Percentiles rank a stretch among this genome's conserved stretches.
These are phyloP conservation scores for Hermaeophaga mercurialis DNA, from an alignment of 2,888 invertebrate genomes.

Conservation along the genomic window DNA sequence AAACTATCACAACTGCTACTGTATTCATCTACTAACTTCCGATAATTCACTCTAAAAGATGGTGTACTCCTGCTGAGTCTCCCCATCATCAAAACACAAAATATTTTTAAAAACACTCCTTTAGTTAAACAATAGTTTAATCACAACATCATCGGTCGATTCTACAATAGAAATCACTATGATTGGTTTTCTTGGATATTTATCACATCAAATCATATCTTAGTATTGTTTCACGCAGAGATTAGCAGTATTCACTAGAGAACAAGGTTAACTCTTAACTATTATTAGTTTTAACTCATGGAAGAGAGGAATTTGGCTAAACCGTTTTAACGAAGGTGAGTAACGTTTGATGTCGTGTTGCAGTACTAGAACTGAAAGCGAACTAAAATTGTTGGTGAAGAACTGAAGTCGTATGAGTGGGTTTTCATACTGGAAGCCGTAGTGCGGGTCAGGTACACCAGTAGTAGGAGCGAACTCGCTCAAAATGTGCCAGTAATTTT, in stretches of 20 bases:
- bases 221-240: too few relatives aligned
- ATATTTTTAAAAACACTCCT: background rate
- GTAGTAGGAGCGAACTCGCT: slow-evolving; percentile 25
- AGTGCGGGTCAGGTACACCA: slow-evolving; percentile 40
- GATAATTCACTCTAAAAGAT: slow-evolving; percentile 64
- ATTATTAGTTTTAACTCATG: too few relatives aligned
- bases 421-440: slow-evolving; percentile 33
- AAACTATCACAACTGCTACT: slow-evolving; percentile 51
- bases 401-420: slow-evolving; percentile 25
- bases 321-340: too few relatives aligned
- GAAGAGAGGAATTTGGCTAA: too few relatives aligned
- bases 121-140: too few relatives aligned
- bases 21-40: slow-evolving; percentile 64
- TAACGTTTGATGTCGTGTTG: background rate
- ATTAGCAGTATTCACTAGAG: too few relatives aligned
- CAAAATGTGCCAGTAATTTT: too few relatives aligned
- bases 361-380: slow-evolving; percentile 9
- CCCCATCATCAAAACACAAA: slow-evolving; percentile 55
- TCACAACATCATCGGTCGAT: too few relatives aligned
- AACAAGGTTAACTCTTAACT: too few relatives aligned
- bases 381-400: slow-evolving; percentile 5
- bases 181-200: too few relatives aligned
- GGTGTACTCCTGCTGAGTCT: slow-evolving; percentile 57
- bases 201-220: too few relatives aligned
- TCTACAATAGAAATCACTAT: too few relatives aligned